A percentile compares a stretch with the other conserved stretches of the same genome.
Evolutionary conservation across 2,113 vertebrate genomes (phyloP).

Genomic region (Reinhardtius hippoglossoides): DNA sequence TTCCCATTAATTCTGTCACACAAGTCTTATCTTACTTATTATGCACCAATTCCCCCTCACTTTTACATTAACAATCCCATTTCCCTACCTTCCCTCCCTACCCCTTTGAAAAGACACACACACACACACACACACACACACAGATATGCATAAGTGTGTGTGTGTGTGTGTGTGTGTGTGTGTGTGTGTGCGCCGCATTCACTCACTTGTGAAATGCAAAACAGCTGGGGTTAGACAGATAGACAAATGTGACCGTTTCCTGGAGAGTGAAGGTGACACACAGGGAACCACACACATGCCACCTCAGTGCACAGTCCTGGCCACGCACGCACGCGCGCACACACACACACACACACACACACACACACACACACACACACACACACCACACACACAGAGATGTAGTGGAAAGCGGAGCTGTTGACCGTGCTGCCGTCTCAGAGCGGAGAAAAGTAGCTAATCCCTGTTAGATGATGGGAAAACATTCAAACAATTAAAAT

Average conservation of each 20-base stretch:
- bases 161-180: too few relatives aligned
- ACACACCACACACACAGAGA: slow-evolving; percentile 19
- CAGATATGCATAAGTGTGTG: too few relatives aligned
- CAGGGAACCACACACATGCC: slow-evolving; percentile 19
- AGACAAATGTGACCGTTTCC: slow-evolving; percentile 57
- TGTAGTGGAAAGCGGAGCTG: slow-evolving; percentile 58
- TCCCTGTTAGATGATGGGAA: slow-evolving; percentile 72
- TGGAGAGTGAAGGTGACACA: slow-evolving; percentile 63
- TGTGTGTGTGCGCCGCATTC: slow-evolving; percentile 3
- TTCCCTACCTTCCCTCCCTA: slow-evolving; percentile 6
- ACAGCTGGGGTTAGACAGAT: slow-evolving; percentile 65
- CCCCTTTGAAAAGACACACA: slow-evolving; percentile 3
- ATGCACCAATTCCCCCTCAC: slow-evolving; percentile 9
- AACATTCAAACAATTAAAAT: slow-evolving; percentile 82
- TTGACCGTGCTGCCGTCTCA: slow-evolving; percentile 54
- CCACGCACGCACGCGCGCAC: not conserved
- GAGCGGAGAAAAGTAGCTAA: slow-evolving; percentile 61
- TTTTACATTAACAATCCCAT: slow-evolving; percentile 23
- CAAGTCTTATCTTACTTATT: slow-evolving; percentile 15
- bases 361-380: slow-evolving; percentile 28
- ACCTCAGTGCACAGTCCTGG: slow-evolving; percentile 28
- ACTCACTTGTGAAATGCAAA: slow-evolving; percentile 65
- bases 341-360: not conserved
- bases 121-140: not conserved
- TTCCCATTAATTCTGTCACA: slow-evolving; percentile 12